Conservation (phyloP, 2,888 invertebrate species). For the Drosophila paramelanica region DNA sequence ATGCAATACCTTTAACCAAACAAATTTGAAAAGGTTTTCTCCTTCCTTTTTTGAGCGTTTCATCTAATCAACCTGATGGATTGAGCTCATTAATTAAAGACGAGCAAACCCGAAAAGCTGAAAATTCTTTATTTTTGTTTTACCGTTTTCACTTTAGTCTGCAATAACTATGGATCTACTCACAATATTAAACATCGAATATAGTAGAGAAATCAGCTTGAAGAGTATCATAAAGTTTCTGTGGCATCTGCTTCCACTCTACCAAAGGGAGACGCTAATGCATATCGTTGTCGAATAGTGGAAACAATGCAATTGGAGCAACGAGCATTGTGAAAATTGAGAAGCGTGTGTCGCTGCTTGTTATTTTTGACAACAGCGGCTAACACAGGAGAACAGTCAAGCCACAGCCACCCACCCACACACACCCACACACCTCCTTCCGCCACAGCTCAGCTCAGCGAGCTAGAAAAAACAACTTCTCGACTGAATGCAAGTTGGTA, state of each 20-base stretch:
- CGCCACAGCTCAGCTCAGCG: slow-evolving; percentile 33
- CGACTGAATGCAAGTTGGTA: slow-evolving; percentile 58
- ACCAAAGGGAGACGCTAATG: slow-evolving; percentile 2
- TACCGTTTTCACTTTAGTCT: neutral
- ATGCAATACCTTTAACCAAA: neutral
- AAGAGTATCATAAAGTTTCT: too few relatives aligned
- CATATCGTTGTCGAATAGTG: slow-evolving; percentile 8
- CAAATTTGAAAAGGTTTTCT: neutral
- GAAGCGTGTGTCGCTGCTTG: slow-evolving; percentile 23
- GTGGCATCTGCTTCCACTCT: neutral
- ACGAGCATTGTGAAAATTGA: slow-evolving; percentile 27
- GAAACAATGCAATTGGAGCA: slow-evolving; percentile 31
- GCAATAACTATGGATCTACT: neutral
- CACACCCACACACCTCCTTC: neutral
- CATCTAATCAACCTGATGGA: neutral
- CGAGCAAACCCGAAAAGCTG: too few relatives aligned
- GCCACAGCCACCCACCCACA: neutral
- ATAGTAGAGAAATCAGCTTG: neutral
- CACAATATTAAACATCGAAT: too few relatives aligned
- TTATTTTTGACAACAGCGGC: slow-evolving; percentile 66
- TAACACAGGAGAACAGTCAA: slow-evolving; percentile 53
- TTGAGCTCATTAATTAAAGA: too few relatives aligned
- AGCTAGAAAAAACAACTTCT: slow-evolving; percentile 58
- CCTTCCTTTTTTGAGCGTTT: neutral
- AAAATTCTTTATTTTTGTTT: neutral